Evolutionary conservation across 2,113 vertebrate species (phyloP).

Genomic region (Anser brachyrhynchus): DNA sequence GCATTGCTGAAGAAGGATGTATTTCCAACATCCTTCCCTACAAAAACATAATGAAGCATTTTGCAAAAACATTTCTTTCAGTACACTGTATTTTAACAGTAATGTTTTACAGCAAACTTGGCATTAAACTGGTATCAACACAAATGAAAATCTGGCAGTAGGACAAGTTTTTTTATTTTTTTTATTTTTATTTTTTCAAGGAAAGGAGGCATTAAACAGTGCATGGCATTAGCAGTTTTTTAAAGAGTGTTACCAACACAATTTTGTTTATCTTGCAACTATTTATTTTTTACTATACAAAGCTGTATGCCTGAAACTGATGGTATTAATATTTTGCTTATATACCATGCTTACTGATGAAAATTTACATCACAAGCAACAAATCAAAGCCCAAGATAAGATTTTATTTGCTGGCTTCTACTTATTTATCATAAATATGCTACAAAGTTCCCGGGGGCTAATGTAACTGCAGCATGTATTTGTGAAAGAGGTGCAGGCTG

Average conservation of each 20-base stretch:
- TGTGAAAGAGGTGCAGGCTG: background rate
- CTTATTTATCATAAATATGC: accelerated
- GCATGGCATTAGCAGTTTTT: background rate
- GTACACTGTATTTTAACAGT: background rate
- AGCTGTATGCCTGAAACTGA: background rate
- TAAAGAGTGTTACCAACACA: background rate
- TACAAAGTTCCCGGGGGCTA: background rate
- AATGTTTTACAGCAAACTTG: conserved; percentile 22
- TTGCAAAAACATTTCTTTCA: background rate
- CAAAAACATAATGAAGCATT: background rate
- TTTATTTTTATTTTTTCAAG: background rate
- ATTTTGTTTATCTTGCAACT: background rate
- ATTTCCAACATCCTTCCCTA: background rate
- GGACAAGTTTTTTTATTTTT: background rate
- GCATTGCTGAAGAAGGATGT: background rate
- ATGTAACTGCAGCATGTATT: background rate
- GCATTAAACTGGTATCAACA: background rate
- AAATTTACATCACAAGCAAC: background rate
- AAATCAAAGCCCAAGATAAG: background rate
- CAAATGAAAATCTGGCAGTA: background rate
- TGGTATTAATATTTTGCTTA: background rate
- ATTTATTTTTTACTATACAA: background rate
- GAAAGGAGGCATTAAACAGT: background rate
- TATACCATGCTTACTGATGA: background rate
- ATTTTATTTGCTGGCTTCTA: background rate